Evolutionary conservation across 2,113 vertebrate species (phyloP).

Genomic region (Mormyrus iriodes): DNA sequence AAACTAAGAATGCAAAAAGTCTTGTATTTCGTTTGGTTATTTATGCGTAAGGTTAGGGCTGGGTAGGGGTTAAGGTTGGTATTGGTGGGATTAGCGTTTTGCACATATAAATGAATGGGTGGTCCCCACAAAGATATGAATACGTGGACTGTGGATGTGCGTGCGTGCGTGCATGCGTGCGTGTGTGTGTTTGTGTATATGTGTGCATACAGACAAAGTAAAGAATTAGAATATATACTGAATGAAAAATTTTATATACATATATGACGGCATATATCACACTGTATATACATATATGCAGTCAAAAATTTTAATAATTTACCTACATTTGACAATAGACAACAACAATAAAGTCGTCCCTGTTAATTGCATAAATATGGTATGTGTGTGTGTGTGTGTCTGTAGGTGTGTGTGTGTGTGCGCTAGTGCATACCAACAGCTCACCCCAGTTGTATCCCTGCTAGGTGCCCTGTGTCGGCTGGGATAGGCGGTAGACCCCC

Average conservation of each 20-base stretch:
- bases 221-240: no score
- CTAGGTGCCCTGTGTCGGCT: not conserved
- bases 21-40: not conserved
- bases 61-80: not conserved
- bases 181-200: no score
- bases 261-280: no score
- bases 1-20: not conserved
- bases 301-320: no score
- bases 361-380: no score
- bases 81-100: not conserved
- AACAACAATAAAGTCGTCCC: no score
- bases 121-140: not conserved
- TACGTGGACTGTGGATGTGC: not conserved
- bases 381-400: not conserved
- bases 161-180: not conserved
- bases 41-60: not conserved
- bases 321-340: no score
- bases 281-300: no score
- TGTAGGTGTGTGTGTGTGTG: not conserved
- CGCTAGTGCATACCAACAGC: no score
- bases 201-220: no score
- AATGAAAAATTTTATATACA: no score
- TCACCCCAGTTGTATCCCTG: not conserved
- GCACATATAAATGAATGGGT: not conserved
- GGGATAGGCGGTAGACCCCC: not conserved